phyloP scores from a whole-genome alignment of 2,113 vertebrate species.

The Perca fluviatilis region DNA sequence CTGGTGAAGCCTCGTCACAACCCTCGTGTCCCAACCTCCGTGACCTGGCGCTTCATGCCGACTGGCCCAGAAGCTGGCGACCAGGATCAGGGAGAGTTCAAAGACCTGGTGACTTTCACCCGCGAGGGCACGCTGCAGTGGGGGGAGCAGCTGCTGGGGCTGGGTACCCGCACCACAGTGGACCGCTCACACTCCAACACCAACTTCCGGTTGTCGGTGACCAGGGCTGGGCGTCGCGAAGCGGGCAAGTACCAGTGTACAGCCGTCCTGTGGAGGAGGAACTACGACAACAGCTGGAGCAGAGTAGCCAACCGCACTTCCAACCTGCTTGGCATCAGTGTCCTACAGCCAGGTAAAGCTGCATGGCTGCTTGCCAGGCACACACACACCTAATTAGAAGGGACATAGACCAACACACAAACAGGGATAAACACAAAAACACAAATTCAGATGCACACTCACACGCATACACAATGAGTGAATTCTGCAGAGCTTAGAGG shows the following conservation, averaged over 20 bases:
- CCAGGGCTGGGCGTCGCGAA: constrained; percentile 91
- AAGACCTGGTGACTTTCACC: constrained; percentile 95
- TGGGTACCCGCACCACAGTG: constrained; percentile 93
- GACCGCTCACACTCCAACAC: constrained; percentile 94
- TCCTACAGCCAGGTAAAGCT: constrained; percentile 91
- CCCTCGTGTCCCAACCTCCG: constrained; percentile 89
- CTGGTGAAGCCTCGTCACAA: constrained; percentile 96
- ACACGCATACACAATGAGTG: constrained; percentile 19
- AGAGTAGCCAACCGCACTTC: constrained; percentile 92
- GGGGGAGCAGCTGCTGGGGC: constrained; percentile 87
- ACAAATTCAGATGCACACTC: constrained; percentile 34
- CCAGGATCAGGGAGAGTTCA: constrained; percentile 86
- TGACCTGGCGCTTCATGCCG: constrained; percentile 96
- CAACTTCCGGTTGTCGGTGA: constrained; percentile 94
- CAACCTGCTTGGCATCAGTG: constrained; percentile 95
- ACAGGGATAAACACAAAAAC: constrained; percentile 38
- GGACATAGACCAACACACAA: constrained; percentile 54
- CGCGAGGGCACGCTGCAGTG: constrained; percentile 94
- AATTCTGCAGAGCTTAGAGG: constrained; percentile 64
- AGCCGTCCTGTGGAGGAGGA: constrained; percentile 92
- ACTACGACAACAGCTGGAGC: constrained; percentile 93
- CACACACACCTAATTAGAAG: constrained; percentile 52
- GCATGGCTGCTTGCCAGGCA: constrained; percentile 42
- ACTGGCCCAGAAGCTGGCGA: constrained; percentile 74
- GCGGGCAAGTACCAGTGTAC: constrained; percentile 96